Percentiles rank a stretch among this genome's conserved stretches.
Conservation (phyloP, 2,113 vertebrate genomes). For the Irena cyanogastra region DNA sequence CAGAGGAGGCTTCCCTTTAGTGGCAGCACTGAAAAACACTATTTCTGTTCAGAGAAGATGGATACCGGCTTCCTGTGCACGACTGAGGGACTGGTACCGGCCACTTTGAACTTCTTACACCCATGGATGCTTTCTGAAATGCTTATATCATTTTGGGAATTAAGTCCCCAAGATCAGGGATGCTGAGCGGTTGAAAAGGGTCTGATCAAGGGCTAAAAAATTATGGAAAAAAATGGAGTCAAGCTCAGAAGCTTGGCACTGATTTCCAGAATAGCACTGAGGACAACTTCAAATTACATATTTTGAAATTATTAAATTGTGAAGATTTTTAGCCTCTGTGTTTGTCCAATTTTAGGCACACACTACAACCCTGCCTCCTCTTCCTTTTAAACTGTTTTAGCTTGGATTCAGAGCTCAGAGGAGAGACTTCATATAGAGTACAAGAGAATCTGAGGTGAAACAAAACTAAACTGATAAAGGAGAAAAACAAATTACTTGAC, state of each 20-base stretch:
- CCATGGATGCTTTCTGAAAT: conserved; percentile 53
- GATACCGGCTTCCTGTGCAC: conserved; percentile 32
- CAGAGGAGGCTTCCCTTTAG: conserved; percentile 72
- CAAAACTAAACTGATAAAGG: neutral
- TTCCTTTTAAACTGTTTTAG: neutral
- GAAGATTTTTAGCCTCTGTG: neutral
- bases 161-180: conserved; percentile 26
- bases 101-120: conserved; percentile 65
- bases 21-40: conserved; percentile 65
- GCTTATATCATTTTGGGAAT: conserved; percentile 40
- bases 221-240: neutral
- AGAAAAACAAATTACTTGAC: neutral
- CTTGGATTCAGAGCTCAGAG: neutral
- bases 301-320: neutral
- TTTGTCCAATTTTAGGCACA: neutral
- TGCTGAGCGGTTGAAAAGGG: neutral
- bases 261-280: neutral
- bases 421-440: neutral
- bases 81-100: conserved; percentile 51
- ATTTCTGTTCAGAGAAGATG: conserved; percentile 65
- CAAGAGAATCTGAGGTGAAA: neutral
- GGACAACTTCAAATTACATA: neutral
- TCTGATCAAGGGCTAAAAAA: neutral
- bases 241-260: neutral
- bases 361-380: too few relatives aligned